A percentile compares a stretch with the other conserved stretches of the same genome.
phyloP scores from a whole-genome alignment of 1,140 invertebrate genomes.

The Brachystomella parvula region DNA sequence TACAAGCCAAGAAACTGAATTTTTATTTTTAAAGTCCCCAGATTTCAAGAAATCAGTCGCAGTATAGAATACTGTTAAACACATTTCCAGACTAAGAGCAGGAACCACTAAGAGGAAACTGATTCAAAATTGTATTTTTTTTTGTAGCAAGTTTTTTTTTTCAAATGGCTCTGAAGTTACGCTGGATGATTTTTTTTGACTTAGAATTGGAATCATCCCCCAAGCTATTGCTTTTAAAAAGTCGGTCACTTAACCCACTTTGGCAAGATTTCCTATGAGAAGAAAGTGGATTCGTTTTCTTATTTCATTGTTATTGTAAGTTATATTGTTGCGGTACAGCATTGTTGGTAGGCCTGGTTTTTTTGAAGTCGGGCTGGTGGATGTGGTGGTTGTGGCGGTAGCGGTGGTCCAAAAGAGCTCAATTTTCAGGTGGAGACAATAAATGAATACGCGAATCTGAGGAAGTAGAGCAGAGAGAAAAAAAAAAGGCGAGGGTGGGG shows the following conservation, averaged over 20 bases:
- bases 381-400: too few species aligned
- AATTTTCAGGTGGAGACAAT: background rate
- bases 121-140: background rate
- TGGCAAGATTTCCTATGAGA: background rate
- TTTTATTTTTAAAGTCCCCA: too few species aligned
- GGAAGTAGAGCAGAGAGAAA: constrained; percentile 9
- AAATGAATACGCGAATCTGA: background rate
- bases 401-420: too few species aligned
- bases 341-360: background rate
- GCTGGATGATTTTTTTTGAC: background rate
- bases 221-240: background rate
- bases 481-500: background rate
- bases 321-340: background rate
- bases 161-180: background rate
- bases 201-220: background rate
- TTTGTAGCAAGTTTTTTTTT: background rate
- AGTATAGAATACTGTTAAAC: too few species aligned
- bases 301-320: background rate
- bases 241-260: background rate
- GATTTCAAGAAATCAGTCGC: too few species aligned
- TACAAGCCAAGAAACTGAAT: too few species aligned
- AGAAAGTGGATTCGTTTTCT: constrained; percentile 4
- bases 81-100: too few species aligned
- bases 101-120: background rate
- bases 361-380: background rate